Percentiles rank a stretch among this genome's conserved stretches.
Conservation (phyloP, 2,888 invertebrate species). For the Cerastoderma edule region DNA sequence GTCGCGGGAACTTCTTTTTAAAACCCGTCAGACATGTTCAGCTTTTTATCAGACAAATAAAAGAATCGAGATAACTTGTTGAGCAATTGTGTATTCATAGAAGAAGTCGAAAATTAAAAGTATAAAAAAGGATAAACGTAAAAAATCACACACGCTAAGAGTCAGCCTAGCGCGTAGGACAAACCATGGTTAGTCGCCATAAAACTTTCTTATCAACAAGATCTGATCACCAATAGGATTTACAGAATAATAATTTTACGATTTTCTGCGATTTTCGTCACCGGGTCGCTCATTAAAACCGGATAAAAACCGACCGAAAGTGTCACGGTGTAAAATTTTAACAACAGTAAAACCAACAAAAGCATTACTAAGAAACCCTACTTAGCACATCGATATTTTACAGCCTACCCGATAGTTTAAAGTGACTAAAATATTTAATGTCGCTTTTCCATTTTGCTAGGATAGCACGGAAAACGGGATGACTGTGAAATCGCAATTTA, state of each 20-base stretch:
- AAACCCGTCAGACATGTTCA: too few species aligned
- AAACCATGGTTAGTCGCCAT: conserved; percentile 9
- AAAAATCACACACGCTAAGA: not conserved
- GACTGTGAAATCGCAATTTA: conserved; percentile 41
- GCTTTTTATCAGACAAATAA: too few species aligned
- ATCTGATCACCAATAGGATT: conserved; percentile 18
- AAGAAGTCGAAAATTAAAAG: too few species aligned
- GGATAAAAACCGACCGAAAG: conserved; percentile 28
- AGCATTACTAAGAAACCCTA: conserved; percentile 25
- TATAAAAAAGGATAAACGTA: conserved; percentile 9
- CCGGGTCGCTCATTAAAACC: conserved; percentile 44
- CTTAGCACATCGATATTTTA: conserved; percentile 36
- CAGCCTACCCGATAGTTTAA: conserved; percentile 41
- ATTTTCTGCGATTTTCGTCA: conserved; percentile 47
- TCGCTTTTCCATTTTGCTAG: conserved; percentile 28
- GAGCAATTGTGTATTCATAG: too few species aligned
- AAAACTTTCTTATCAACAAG: conserved; percentile 18
- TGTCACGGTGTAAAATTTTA: conserved; percentile 40
- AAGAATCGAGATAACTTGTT: too few species aligned
- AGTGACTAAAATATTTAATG: conserved; percentile 50
- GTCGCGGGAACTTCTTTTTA: too few species aligned
- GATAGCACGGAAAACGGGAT: too few species aligned
- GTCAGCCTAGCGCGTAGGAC: too few species aligned
- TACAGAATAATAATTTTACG: conserved; percentile 43
- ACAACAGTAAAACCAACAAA: conserved; percentile 18